A percentile compares a stretch with the other conserved stretches of the same genome.
These are phyloP conservation scores for Macrocentrus cingulum DNA, from an alignment of 1,140 invertebrate genomes.

Conservation along the genomic window DNA sequence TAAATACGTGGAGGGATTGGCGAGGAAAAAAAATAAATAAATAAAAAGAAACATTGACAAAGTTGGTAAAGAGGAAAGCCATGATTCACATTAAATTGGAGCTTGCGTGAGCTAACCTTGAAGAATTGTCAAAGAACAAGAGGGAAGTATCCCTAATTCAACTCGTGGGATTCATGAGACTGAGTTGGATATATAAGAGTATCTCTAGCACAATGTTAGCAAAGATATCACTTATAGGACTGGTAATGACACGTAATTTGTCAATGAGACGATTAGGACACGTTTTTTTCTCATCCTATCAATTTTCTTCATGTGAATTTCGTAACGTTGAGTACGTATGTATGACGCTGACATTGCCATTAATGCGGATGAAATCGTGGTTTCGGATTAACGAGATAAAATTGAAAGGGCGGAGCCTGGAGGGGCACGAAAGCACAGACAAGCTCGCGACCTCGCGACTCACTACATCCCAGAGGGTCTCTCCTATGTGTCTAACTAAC, in stretches of 20 bases:
- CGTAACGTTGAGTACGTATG: constrained; percentile 1
- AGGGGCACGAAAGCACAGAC: constrained; percentile 11
- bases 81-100: too few relatives aligned
- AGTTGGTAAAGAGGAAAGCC: too few relatives aligned
- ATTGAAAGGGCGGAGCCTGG: constrained; percentile 31
- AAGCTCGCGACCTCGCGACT: constrained; percentile 13
- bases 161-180: too few relatives aligned
- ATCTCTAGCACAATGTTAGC: not conserved
- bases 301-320: constrained; percentile 13
- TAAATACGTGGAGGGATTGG: too few relatives aligned
- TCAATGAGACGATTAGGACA: not conserved
- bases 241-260: not conserved
- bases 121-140: too few relatives aligned
- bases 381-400: constrained; percentile 37
- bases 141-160: too few relatives aligned
- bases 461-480: not conserved
- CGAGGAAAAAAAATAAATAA: too few relatives aligned
- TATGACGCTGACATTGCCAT: constrained; percentile 34
- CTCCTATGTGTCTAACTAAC: too few relatives aligned
- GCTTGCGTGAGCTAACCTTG: too few relatives aligned
- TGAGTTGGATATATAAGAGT: not conserved
- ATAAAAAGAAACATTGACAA: too few relatives aligned
- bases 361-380: constrained; percentile 36
- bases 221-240: not conserved
- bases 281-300: constrained; percentile 8